phyloP scores from a whole-genome alignment of 2,113 vertebrate genomes.

The Chlorocebus sabaeus region DNA sequence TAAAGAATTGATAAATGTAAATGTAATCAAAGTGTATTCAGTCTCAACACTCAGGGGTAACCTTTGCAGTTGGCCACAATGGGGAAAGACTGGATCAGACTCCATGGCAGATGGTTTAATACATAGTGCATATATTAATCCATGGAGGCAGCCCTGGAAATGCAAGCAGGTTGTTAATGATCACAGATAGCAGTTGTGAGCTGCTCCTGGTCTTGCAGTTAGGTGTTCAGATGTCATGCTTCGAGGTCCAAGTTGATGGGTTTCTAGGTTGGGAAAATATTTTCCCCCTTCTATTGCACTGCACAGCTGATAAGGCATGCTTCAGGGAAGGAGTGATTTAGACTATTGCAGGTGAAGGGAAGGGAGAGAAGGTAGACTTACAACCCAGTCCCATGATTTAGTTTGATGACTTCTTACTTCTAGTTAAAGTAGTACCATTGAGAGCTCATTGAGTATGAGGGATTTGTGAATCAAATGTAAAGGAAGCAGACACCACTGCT shows the following conservation, averaged over 20 bases:
- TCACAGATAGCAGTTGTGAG: not conserved
- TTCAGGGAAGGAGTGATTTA: not conserved
- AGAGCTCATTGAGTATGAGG: not conserved
- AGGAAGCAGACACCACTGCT: not conserved
- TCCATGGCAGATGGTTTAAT: conserved; percentile 46
- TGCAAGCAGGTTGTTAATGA: conserved; percentile 56
- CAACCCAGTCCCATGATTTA: not conserved
- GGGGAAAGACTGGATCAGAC: not conserved
- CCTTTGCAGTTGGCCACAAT: conserved; percentile 28
- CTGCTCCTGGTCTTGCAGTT: not conserved
- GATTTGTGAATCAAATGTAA: not conserved
- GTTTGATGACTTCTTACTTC: not conserved
- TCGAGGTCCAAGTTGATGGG: conserved; percentile 40
- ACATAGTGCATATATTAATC: not conserved
- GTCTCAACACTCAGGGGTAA: not conserved
- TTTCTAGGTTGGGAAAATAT: conserved; percentile 45
- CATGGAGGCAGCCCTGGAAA: not conserved
- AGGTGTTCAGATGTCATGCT: conserved; percentile 57
- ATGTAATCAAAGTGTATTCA: not conserved
- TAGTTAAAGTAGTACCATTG: not conserved
- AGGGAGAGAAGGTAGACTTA: not conserved
- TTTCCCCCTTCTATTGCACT: not conserved
- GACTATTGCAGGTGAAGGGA: not conserved
- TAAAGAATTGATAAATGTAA: not conserved
- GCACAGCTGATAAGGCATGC: not conserved